Percentiles rank a stretch among this genome's conserved stretches.
phyloP scores from a whole-genome alignment of 1,140 invertebrate species.

The Brachionus rubens region DNA sequence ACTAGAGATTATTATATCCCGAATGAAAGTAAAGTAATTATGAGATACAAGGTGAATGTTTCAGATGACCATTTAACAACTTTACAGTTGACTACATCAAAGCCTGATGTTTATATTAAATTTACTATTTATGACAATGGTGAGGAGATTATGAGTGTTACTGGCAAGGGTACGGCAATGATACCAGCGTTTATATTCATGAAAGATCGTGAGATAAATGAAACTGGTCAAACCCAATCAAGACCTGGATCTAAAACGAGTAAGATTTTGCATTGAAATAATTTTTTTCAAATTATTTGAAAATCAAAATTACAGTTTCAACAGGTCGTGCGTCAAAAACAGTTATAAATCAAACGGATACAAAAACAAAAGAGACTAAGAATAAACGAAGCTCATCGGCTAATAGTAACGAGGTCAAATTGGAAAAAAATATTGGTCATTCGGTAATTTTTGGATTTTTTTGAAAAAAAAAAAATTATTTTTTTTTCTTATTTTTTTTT shows the following conservation, averaged over 20 bases:
- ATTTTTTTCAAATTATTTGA: neutral
- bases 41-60: constrained; percentile 59
- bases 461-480: neutral
- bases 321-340: constrained; percentile 49
- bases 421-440: neutral
- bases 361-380: neutral
- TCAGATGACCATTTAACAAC: constrained; percentile 57
- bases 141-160: constrained; percentile 53
- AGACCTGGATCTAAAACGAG: constrained; percentile 32
- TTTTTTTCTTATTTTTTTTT: neutral
- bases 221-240: neutral
- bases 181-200: constrained; percentile 57
- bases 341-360: constrained; percentile 49
- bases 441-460: constrained; percentile 9
- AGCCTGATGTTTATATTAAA: constrained; percentile 57
- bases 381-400: constrained; percentile 42
- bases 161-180: constrained; percentile 58
- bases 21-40: constrained; percentile 55
- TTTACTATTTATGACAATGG: constrained; percentile 57
- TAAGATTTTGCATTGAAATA: neutral
- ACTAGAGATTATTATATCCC: constrained; percentile 59
- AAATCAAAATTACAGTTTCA: neutral
- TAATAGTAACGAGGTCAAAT: constrained; percentile 25
- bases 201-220: constrained; percentile 49
- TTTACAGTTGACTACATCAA: constrained; percentile 58